Percentiles rank a stretch among this genome's conserved stretches.
phyloP scores from a whole-genome alignment of 2,797 vertebrate species.

The Sylvia borin region DNA sequence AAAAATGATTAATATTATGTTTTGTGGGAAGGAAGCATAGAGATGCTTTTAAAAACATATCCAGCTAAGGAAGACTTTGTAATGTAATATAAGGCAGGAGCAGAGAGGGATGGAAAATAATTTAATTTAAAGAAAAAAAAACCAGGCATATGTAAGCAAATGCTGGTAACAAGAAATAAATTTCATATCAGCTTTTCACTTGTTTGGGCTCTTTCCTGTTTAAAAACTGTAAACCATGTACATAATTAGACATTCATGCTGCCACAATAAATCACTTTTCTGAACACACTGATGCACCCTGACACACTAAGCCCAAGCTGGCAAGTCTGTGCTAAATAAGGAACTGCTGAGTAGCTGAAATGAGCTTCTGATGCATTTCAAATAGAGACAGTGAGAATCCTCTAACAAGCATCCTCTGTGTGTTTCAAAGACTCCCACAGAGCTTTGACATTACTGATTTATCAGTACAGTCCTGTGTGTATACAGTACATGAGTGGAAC shows the following conservation, averaged over 20 bases:
- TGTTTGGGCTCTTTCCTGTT: slow-evolving; percentile 44
- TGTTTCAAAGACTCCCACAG: slow-evolving; percentile 35
- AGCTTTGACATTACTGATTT: slow-evolving; percentile 40
- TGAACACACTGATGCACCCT: slow-evolving; percentile 65
- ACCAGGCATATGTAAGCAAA: slow-evolving; percentile 40
- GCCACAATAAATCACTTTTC: slow-evolving; percentile 71
- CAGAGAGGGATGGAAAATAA: not conserved
- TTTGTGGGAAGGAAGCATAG: not conserved
- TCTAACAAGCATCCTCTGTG: slow-evolving; percentile 45
- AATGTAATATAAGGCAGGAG: not conserved
- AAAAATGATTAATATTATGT: slow-evolving; percentile 27
- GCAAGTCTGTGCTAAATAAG: slow-evolving; percentile 62
- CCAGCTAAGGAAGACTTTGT: not conserved
- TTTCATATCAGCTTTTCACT: slow-evolving; percentile 40
- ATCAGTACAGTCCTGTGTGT: not conserved
- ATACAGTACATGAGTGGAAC: not conserved
- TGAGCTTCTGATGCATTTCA: slow-evolving; percentile 70
- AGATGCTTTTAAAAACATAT: slow-evolving; percentile 12
- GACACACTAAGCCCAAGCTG: slow-evolving; percentile 59
- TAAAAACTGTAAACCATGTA: slow-evolving; percentile 60
- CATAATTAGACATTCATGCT: slow-evolving; percentile 68
- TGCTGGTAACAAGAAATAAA: slow-evolving; percentile 2
- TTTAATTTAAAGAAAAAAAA: slow-evolving; percentile 36
- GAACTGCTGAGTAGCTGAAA: slow-evolving; percentile 66
- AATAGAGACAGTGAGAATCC: slow-evolving; percentile 17